These are phyloP conservation scores for Sebastes hubbsi DNA, from an alignment of 2,797 vertebrate species.

Conservation along the genomic window DNA sequence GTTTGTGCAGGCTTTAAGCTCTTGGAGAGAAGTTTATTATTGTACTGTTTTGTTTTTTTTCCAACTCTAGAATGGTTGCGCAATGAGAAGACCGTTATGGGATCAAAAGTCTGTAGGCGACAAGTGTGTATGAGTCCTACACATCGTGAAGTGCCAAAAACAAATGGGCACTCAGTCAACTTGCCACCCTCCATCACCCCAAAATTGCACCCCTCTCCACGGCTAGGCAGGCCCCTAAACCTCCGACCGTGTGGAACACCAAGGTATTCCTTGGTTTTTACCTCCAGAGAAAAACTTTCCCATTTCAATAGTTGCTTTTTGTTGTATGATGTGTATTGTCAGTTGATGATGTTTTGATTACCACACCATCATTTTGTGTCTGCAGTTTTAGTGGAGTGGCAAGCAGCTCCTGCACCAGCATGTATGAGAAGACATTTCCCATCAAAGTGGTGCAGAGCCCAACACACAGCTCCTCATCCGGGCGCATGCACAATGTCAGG, in stretches of 20 bases:
- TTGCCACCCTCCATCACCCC: slow-evolving; percentile 51
- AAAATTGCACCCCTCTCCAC: slow-evolving; percentile 67
- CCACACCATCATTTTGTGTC: slow-evolving; percentile 1
- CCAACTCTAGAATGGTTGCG: slow-evolving; percentile 62
- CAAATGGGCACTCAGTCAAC: slow-evolving; percentile 81
- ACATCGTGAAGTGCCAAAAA: slow-evolving; percentile 77
- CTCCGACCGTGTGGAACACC: slow-evolving; percentile 60
- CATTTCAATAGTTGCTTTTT: background rate
- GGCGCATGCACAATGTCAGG: slow-evolving; percentile 74
- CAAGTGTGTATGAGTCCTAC: slow-evolving; percentile 72
- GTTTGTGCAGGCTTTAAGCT: background rate
- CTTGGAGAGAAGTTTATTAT: background rate
- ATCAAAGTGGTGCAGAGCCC: slow-evolving; percentile 88
- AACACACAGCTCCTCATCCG: slow-evolving; percentile 82
- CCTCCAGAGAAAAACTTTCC: background rate
- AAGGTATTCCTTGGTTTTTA: slow-evolving; percentile 55
- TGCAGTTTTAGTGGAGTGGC: slow-evolving; percentile 57
- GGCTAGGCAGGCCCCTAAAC: slow-evolving; percentile 80
- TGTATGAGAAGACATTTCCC: slow-evolving; percentile 92
- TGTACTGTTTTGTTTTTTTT: background rate
- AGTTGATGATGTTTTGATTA: slow-evolving; percentile 3
- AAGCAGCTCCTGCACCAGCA: slow-evolving; percentile 70
- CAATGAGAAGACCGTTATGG: slow-evolving; percentile 66
- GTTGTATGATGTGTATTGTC: background rate
- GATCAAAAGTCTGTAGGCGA: slow-evolving; percentile 74